These are phyloP conservation scores for Holothuria scabra DNA, from an alignment of 53 echinoderm and acorn worm species.

Conservation along the genomic window DNA sequence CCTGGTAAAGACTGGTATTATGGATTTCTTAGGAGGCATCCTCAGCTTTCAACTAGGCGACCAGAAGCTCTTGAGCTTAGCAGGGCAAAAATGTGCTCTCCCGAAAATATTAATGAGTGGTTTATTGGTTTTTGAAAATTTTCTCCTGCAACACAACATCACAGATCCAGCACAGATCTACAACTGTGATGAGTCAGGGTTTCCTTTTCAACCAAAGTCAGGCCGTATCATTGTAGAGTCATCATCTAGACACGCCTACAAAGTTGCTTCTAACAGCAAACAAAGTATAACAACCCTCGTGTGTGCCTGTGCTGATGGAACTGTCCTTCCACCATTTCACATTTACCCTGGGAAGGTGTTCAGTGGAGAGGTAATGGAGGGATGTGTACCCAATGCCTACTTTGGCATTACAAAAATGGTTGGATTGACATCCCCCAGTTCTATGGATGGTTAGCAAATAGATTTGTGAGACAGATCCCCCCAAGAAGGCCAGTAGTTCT, in stretches of 20 bases:
- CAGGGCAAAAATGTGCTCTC: neutral
- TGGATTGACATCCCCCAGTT: conserved; percentile 25
- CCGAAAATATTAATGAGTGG: neutral
- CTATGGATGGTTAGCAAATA: conserved; percentile 27
- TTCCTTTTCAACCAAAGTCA: neutral
- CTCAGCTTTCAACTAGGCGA: neutral
- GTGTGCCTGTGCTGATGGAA: conserved; percentile 9
- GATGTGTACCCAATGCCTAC: conserved; percentile 9
- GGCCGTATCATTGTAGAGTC: neutral
- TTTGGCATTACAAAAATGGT: conserved; percentile 10
- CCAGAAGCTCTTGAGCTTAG: neutral
- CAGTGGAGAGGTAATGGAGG: neutral
- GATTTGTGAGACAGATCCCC: neutral
- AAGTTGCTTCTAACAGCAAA: neutral
- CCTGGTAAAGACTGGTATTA: conserved; percentile 30
- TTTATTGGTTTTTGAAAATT: neutral
- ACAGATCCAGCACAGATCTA: neutral
- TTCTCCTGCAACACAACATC: neutral
- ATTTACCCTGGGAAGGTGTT: neutral
- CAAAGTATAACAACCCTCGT: neutral
- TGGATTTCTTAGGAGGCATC: neutral
- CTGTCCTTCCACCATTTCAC: conserved; percentile 6
- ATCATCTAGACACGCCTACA: neutral
- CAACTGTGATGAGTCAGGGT: conserved; percentile 13
- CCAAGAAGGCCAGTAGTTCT: neutral